These are phyloP conservation scores for Synergus umbraculus DNA, from an alignment of 2,888 invertebrate species.

Conservation along the genomic window DNA sequence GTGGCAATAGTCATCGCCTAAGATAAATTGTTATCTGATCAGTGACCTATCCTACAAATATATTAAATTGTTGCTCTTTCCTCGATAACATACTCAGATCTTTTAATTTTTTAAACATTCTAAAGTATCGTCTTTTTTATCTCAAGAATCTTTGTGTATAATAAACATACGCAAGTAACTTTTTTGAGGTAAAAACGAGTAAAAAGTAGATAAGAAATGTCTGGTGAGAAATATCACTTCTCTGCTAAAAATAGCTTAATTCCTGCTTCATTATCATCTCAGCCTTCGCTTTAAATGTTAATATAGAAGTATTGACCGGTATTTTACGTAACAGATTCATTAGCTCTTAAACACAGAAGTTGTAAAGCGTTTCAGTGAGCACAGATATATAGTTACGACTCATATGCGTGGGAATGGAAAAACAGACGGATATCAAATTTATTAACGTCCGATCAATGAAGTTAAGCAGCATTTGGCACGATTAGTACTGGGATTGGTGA, in stretches of 20 bases:
- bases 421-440: background rate
- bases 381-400: slow-evolving; percentile 10
- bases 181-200: background rate
- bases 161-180: background rate
- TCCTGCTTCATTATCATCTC: background rate
- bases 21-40: no score
- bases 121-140: background rate
- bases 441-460: no score
- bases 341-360: slow-evolving; percentile 15
- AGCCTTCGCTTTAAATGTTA: slow-evolving; percentile 18
- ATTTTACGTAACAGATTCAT: slow-evolving; percentile 33
- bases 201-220: background rate
- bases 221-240: background rate
- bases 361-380: slow-evolving; percentile 6
- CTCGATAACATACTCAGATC: no score
- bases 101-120: no score
- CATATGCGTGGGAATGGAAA: slow-evolving; percentile 29
- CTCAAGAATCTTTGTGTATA: background rate
- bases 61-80: no score
- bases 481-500: no score
- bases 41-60: no score
- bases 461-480: no score
- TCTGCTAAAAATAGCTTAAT: background rate
- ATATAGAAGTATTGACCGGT: slow-evolving; percentile 28
- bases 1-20: no score